These are phyloP conservation scores for Drymonia ruficornis DNA, from an alignment of 2,888 invertebrate genomes.

Conservation along the genomic window DNA sequence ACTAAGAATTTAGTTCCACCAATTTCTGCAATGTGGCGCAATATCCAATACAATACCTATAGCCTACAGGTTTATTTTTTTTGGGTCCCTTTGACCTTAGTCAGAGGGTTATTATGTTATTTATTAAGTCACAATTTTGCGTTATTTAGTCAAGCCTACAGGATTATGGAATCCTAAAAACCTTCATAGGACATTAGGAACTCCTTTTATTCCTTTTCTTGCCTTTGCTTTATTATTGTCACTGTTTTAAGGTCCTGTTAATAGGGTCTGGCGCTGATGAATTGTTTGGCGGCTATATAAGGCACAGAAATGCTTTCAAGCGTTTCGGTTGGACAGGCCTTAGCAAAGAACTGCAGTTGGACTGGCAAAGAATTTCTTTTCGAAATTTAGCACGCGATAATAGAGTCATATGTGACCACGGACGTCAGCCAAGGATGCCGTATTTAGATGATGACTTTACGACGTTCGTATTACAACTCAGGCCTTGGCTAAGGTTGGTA, in stretches of 20 bases:
- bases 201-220: too few species aligned
- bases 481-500: conserved; percentile 88
- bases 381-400: conserved; percentile 98
- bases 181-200: too few species aligned
- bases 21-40: too few species aligned
- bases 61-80: too few species aligned
- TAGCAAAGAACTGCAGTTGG: conserved; percentile 87
- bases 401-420: conserved; percentile 95
- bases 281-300: conserved; percentile 96
- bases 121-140: too few species aligned
- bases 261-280: conserved; percentile 99
- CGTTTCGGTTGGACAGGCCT: conserved; percentile 84
- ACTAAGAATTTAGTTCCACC: too few species aligned
- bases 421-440: conserved; percentile 92
- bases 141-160: too few species aligned
- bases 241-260: conserved; percentile 87
- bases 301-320: conserved; percentile 91
- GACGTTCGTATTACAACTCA: conserved; percentile 85
- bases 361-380: conserved; percentile 93
- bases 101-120: too few species aligned
- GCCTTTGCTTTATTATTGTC: neutral
- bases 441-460: conserved; percentile 90
- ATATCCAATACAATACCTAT: too few species aligned
- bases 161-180: too few species aligned
- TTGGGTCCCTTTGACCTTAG: too few species aligned